Base-by-base conservation (phyloP, 2,113 vertebrate genomes). In the Podiceps cristatus region DNA sequence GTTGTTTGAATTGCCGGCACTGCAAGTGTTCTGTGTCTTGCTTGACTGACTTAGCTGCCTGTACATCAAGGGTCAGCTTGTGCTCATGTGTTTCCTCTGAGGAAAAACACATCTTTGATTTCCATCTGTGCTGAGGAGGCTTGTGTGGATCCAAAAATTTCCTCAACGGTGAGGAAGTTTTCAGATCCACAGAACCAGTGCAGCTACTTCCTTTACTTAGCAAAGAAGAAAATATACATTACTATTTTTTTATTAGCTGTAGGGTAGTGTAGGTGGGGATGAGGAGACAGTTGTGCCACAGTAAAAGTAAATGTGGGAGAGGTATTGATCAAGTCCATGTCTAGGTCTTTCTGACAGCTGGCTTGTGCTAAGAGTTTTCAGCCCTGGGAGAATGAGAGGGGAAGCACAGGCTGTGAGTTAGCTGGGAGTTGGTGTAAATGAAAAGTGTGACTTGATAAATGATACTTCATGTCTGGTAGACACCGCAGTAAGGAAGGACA, bases 161-260 rank as follows among this genome's bases (percentile, higher is more conserved):
- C 37, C 37, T 37, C 37, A 37, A 37, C 37, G 37, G 37, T 37
- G 37, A 37, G 68, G n/a, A 47, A 45, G 37, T 18, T 71, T 24
- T 44, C 23, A 24, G n/a, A 5, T 33, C 35, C 37, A 3, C 50
- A 5, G 67, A 67, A 12, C 7, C 50, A 52, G 42, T 2, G 2
- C 44, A 35, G n/a, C 49, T 0, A 0, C 55, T 64, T 64, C 16
- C 20, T 91, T 82, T 49, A 5, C 58, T 47, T 59, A 44, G 42
- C 35, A 45, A 44, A 62, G 62, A 42, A 55, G 17, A 60, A 60
- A 69, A 76, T 4, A 35, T 5, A 16, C 2, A 0, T 24, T 15
- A 3, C 18, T 37, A 1, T 55, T 33, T 33, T 76, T 29, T 52
- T n/a, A 33, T 33, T 47, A 59, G 81, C 45, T 68, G 58, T 18